phyloP scores from a whole-genome alignment of 2,888 invertebrate genomes.

The Heliconius ismenius region DNA sequence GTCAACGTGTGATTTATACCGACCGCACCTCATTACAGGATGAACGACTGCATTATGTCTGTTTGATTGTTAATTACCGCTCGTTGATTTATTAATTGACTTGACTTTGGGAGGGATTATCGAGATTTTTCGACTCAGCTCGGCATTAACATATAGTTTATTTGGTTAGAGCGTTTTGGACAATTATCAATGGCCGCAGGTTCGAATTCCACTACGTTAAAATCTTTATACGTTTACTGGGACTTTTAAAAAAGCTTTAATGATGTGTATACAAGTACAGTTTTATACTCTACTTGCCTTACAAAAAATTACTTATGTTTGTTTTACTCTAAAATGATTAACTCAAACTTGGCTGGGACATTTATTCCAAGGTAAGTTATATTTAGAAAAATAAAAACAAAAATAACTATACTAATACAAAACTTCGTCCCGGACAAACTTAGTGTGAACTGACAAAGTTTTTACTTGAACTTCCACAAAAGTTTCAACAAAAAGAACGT shows the following conservation, averaged over 20 bases:
- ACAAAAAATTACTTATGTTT: no score
- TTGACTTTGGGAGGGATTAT: neutral
- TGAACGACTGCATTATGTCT: conserved; percentile 20
- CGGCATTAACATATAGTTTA: no score
- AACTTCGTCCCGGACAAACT: conserved; percentile 40
- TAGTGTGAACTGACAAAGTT: conserved; percentile 44
- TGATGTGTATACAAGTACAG: no score
- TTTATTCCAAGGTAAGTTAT: neutral
- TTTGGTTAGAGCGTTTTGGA: no score
- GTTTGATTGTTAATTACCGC: conserved; percentile 18
- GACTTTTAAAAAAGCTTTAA: no score
- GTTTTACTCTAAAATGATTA: no score
- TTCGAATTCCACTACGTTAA: no score
- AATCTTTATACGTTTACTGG: no score
- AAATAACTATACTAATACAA: conserved; percentile 36
- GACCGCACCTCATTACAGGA: conserved; percentile 17
- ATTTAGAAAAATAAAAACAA: conserved; percentile 31
- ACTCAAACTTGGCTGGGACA: neutral
- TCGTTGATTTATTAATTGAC: conserved; percentile 11
- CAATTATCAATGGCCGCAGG: no score
- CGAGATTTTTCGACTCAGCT: neutral
- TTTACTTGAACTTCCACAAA: conserved; percentile 41
- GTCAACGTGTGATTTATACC: conserved; percentile 22
- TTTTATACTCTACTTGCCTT: no score
- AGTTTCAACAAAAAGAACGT: conserved; percentile 44